Evolutionary conservation across 2,113 vertebrate genomes (phyloP), one percentile per base, ranked within the genome.

Genomic region (Melanotaenia duboulayi): DNA sequence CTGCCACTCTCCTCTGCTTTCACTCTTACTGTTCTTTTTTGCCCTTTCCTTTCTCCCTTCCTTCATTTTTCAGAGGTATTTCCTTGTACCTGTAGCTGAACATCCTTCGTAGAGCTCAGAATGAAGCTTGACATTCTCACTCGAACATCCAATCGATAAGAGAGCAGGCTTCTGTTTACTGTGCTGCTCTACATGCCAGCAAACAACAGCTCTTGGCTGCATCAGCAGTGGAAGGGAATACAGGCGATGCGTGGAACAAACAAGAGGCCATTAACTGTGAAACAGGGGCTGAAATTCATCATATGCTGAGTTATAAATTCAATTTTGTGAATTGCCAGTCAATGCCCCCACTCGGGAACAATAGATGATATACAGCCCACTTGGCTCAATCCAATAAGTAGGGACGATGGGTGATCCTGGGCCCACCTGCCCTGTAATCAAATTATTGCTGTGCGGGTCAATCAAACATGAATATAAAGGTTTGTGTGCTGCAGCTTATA

Each of bases 301-400:
- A 91, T 90, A 73, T 24, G 67, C 87, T 35, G 79, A 85, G 84
- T 86, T 91, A 89, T 90, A 91, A 93, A 95, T 94, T 91, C 90
- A 93, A 94, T 94, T 94, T 91, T 82, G 86, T 58, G 84, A 93
- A 94, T 94, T 93, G 92, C 89, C 87, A 78, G 91, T 86, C 89
- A 92, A 90, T 89, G 92, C 89, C 87, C 81, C 80, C 80, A 62
- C 89, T 76, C 78, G 61, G 93, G 90, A 93, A 94, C 93, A 94
- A 94, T 92, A 91, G 90, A 93, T 94, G 93, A 95, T 93, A 90
- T 94, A 95, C 91, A 90, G 78, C 88, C 91, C 90, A 92, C 92
- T 95, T 93, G 91, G 87, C 89, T 92, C 87, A 93, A 93, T 94
- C 89, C 89, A 93, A 93, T 94, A 92, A 93, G 88, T 71, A 8